Base-by-base conservation (phyloP, 2,797 vertebrate genomes). In the Danio kyathit region DNA sequence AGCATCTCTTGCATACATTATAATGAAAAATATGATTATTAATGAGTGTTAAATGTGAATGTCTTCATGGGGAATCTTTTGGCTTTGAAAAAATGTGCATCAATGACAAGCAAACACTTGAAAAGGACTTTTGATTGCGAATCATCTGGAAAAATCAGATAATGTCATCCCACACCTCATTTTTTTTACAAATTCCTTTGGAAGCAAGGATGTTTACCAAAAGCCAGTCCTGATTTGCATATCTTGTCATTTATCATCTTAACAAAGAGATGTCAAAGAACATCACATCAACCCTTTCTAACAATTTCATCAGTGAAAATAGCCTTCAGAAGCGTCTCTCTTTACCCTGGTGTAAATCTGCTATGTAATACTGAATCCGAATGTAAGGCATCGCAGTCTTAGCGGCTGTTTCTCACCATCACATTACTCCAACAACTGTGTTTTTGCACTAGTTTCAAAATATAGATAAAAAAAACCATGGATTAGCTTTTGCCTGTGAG, bases 181-280 rank as follows among this genome's bases (percentile, higher is more conserved):
- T 75, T 77, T 59, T 40, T 71, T 59, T 64, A 67, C 19, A 69
- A 76, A 77, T 57, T 16, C 46, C 57, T 70, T 70, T 71, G 66
- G n/a, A 71, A 52, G 66, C 12, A 51, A 38, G 41, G 44, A 51
- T 79, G 76, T 71, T 79, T 71, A 79, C 56, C 14, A n/a, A 51
- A 71, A 71, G 54, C 5, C 66, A 51, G 17, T 17, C 52, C 21
- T 79, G 65, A 79, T 79, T 79, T 79, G 66, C 56, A 61, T 71
- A 51, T 79, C 56, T 71, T 79, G 66, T 80, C 14, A 64, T 64
- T 80, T 56, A 72, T 80, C 69, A 56, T 80, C 56, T 60, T 17
- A 64, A 79, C 46, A 72, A 79, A 80, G 49, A 72, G 10, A 57
- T 54, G 67, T 64, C 67, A 64, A 71, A 80, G 57, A 72, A 72